Conservation (phyloP, 1,140 invertebrate species). For the Elymnias hypermnestra region DNA sequence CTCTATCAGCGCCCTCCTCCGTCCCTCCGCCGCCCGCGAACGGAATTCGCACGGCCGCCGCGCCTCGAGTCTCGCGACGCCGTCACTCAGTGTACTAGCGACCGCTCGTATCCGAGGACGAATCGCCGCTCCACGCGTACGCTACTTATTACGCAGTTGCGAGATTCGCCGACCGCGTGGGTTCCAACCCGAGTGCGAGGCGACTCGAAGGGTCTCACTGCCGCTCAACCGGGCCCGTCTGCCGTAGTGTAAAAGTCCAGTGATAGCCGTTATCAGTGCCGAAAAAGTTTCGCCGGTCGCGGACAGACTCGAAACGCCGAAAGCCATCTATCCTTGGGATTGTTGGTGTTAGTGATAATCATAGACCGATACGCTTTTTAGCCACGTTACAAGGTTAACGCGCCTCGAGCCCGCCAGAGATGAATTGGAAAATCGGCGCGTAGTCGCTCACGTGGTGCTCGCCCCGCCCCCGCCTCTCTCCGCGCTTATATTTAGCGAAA, state of each 20-base stretch:
- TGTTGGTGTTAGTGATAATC: slow-evolving; percentile 32
- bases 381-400: slow-evolving; percentile 74
- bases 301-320: slow-evolving; percentile 3
- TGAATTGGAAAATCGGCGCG: slow-evolving; percentile 75
- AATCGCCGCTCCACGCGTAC: slow-evolving; percentile 37
- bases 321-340: slow-evolving; percentile 5
- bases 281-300: slow-evolving; percentile 49
- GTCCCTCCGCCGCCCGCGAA: slow-evolving; percentile 41
- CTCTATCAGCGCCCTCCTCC: slow-evolving; percentile 50
- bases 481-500: slow-evolving; percentile 74
- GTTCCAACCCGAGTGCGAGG: slow-evolving; percentile 22
- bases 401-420: slow-evolving; percentile 64
- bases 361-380: slow-evolving; percentile 33
- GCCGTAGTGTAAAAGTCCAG: slow-evolving; percentile 27
- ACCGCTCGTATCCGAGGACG: slow-evolving; percentile 58
- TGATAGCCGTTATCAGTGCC: slow-evolving; percentile 59
- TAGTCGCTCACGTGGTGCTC: slow-evolving; percentile 71
- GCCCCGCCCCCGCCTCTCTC: slow-evolving; percentile 61
- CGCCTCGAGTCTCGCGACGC: slow-evolving; percentile 35
- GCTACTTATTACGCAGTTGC: slow-evolving; percentile 69
- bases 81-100: slow-evolving; percentile 66
- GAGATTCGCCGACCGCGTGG: slow-evolving; percentile 62
- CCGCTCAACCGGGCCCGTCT: slow-evolving; percentile 4
- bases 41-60: slow-evolving; percentile 63
- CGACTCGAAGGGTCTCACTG: slow-evolving; percentile 12